Base-by-base conservation (phyloP, 2,797 vertebrate genomes). In the Melanotaenia pygmaea region DNA sequence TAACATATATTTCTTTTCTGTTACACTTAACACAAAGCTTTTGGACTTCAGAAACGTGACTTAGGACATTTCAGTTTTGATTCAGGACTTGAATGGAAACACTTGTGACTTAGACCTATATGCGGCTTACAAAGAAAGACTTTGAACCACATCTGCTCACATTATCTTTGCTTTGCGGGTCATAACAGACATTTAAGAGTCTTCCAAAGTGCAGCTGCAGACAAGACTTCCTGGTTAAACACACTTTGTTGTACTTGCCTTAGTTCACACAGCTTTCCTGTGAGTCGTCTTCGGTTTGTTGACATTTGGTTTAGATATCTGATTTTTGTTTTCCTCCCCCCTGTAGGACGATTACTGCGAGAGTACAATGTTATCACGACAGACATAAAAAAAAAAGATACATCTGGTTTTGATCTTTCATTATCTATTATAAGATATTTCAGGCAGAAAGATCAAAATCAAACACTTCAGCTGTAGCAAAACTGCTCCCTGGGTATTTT, bases 401-500 rank as follows among this genome's bases (percentile, higher is more conserved):
- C 14, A 28, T 62, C 10, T 22, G 40, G 45, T 28, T 38, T 28
- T 18, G 34, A 59, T 40, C 0, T 22, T 11, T 16, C 30, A 38
- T 71, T 60, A 57, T 78, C 72, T 43, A 50, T 22, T 18, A 28
- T 18, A 54, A 28, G 4, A 47, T 47, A 34, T 61, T 50, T 71
- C 28, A 67, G 18, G 58, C 56, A 51, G 43, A 57, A 28, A 67
- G 34, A 78, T 77, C 18, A 58, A 74, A 86, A 80, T 62, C 18
- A 77, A 76, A 64, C 64, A 64, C 22, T 70, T 74, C 1, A n/a
- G 53, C 47, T 68, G 60, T 18, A 26, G 32, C 45, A 58, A 79
- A 80, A 74, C 37, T 37, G 40, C 58, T 67, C 40, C 24, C 32
- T 54, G 64, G 59, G 69, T 75, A 65, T 67, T 72, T 70, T 62